phyloP scores from a whole-genome alignment of 35 echinoderm and acorn worm species.

The Ophioderma brevispina region DNA sequence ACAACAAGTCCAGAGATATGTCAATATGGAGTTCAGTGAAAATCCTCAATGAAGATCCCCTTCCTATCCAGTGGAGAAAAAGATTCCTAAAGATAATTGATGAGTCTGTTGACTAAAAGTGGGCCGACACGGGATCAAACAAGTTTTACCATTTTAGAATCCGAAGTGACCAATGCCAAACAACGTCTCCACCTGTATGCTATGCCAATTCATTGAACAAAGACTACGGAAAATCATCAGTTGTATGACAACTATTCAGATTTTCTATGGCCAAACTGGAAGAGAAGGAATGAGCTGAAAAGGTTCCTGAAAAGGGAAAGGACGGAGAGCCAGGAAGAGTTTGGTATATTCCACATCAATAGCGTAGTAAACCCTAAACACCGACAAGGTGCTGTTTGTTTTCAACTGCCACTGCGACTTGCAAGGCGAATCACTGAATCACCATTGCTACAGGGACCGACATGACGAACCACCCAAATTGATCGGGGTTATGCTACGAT shows the following conservation, averaged over 20 bases:
- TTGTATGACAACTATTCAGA: constrained; percentile 20
- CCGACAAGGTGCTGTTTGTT: constrained; percentile 42
- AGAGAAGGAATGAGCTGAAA: background rate
- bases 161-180: background rate
- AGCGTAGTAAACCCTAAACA: constrained; percentile 65
- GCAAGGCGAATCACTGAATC: constrained; percentile 39
- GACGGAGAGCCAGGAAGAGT: background rate
- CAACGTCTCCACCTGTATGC: background rate
- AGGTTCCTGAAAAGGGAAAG: background rate
- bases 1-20: no score
- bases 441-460: constrained; percentile 46
- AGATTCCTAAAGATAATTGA: background rate
- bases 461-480: constrained; percentile 47
- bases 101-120: background rate
- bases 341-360: constrained; percentile 66
- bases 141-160: background rate
- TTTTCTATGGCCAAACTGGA: constrained; percentile 9
- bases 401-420: constrained; percentile 27
- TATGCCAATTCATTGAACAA: background rate
- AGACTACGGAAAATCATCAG: constrained; percentile 25
- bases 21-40: no score
- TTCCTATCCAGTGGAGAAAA: background rate
- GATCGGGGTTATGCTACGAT: constrained; percentile 21
- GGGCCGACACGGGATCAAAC: background rate
- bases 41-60: no score